These are phyloP conservation scores for Pygoscelis adeliae DNA, from an alignment of 2,113 vertebrate species.

Conservation along the genomic window DNA sequence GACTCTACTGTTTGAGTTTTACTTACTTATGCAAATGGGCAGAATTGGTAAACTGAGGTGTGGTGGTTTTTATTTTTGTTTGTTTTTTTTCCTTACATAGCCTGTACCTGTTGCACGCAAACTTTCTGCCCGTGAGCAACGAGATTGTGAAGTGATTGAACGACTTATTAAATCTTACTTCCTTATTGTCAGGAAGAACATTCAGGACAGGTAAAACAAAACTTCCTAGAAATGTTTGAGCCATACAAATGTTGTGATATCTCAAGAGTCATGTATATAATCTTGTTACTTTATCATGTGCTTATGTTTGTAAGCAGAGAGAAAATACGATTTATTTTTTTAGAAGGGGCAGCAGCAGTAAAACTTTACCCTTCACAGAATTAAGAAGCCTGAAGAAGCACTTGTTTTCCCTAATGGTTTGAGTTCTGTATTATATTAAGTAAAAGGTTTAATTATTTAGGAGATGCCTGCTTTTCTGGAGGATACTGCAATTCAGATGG, in stretches of 20 bases:
- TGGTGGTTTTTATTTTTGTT: too few species aligned
- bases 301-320: neutral
- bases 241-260: neutral
- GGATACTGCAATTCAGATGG: neutral
- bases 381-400: neutral
- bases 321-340: neutral
- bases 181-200: conserved; percentile 98
- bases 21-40: neutral
- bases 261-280: neutral
- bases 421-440: neutral
- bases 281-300: neutral
- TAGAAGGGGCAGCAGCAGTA: neutral
- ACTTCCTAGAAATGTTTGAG: neutral
- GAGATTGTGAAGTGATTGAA: conserved; percentile 98
- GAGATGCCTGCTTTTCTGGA: neutral
- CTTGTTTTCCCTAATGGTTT: neutral
- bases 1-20: neutral
- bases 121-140: conserved; percentile 93
- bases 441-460: neutral
- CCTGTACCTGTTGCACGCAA: conserved; percentile 96
- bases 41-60: neutral
- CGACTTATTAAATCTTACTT: conserved; percentile 98
- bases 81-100: conserved; percentile 63
- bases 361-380: neutral
- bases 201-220: conserved; percentile 89